These are phyloP conservation scores for Rostratula benghalensis DNA, from an alignment of 2,113 vertebrate genomes.

Conservation along the genomic window DNA sequence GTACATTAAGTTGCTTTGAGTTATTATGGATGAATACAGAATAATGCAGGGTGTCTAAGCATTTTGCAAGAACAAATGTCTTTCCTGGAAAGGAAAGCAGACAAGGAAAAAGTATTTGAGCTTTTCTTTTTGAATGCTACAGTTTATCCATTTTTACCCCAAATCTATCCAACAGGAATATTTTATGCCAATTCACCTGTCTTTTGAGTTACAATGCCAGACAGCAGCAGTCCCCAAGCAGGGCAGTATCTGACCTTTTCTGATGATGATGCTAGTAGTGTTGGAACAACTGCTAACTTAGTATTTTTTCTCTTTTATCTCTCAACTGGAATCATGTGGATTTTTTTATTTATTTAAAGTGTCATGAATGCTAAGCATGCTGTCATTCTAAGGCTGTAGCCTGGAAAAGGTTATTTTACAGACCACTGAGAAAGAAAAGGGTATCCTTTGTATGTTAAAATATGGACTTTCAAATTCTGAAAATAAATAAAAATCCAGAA, in stretches of 20 bases:
- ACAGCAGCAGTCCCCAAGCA: neutral
- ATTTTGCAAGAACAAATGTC: neutral
- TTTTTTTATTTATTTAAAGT: neutral
- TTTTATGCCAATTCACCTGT: neutral
- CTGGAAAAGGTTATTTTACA: neutral
- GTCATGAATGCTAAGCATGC: neutral
- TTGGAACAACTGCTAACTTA: neutral
- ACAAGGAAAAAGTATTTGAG: neutral
- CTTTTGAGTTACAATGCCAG: neutral
- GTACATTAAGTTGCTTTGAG: neutral
- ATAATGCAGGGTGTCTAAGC: neutral
- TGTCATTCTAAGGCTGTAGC: neutral
- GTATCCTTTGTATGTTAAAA: neutral
- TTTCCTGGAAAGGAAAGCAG: neutral
- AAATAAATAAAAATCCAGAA: neutral
- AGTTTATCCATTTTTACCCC: neutral
- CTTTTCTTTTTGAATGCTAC: neutral
- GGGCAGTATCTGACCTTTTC: neutral
- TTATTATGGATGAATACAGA: neutral
- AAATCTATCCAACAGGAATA: neutral
- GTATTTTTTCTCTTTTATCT: neutral
- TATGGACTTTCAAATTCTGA: neutral
- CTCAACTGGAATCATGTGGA: neutral
- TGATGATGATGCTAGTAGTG: neutral
- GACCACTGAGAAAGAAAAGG: neutral